Conservation (phyloP, 2,888 invertebrate species). For the Melinopterus prodromus region DNA sequence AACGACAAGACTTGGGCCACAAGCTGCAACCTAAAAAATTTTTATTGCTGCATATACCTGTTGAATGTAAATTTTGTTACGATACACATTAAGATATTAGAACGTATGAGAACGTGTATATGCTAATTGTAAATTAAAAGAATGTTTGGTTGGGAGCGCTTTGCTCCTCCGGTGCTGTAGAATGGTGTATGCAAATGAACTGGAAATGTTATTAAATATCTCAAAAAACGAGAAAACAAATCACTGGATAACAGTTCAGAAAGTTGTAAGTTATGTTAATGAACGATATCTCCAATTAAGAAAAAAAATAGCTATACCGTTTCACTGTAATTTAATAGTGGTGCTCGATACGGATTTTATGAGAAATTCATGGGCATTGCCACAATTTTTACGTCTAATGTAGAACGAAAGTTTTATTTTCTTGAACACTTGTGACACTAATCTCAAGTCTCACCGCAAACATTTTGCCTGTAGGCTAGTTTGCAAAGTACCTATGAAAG, state of each 20-base stretch:
- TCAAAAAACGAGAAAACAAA: neutral
- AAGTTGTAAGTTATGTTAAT: neutral
- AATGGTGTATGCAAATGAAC: neutral
- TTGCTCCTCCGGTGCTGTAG: neutral
- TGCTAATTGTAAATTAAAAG: neutral
- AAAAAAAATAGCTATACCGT: neutral
- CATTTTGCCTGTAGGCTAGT: neutral
- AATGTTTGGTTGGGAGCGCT: neutral
- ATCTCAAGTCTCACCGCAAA: neutral
- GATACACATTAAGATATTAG: slow-evolving; percentile 4
- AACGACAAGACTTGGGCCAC: no score
- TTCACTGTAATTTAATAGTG: neutral
- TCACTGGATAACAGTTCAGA: neutral
- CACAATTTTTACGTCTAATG: neutral
- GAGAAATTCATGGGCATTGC: neutral
- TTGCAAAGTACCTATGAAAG: neutral
- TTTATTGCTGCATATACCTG: neutral
- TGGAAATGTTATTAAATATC: neutral
- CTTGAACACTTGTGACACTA: neutral
- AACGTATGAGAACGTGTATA: neutral
- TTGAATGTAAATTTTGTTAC: neutral
- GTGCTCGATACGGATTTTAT: neutral
- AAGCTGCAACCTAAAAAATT: neutral
- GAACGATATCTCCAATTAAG: neutral
- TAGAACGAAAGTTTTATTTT: neutral